Conservation (phyloP, 2,888 invertebrate genomes). For the Margaritifera margaritifera region DNA sequence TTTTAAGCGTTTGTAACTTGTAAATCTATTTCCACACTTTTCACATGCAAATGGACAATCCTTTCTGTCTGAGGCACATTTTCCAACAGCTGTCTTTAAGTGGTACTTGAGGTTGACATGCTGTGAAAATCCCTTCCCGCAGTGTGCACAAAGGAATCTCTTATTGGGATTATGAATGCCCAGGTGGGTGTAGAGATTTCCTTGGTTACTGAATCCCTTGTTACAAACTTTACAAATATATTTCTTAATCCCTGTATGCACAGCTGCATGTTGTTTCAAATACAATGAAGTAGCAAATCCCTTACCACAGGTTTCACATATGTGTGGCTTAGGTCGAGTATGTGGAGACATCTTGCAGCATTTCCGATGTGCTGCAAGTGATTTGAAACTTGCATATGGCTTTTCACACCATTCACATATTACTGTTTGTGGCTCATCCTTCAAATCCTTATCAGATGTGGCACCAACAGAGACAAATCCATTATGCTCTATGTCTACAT, state of each 20-base stretch:
- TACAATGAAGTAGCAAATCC: constrained; percentile 1
- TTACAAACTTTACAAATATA: constrained; percentile 3
- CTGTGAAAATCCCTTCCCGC: constrained; percentile 6
- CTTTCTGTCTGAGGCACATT: neutral
- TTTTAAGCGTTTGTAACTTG: neutral
- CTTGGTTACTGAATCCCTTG: constrained; percentile 5
- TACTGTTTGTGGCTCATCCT: no score
- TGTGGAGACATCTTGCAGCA: no score
- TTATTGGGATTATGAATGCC: constrained; percentile 1
- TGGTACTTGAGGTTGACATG: no score
- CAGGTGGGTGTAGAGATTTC: constrained; percentile 2
- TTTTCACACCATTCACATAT: no score
- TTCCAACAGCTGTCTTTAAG: no score
- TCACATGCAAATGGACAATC: constrained; percentile 4
- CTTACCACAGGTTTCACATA: constrained; percentile 1
- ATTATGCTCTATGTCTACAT: no score
- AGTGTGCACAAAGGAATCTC: constrained; percentile 1
- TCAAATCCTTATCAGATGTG: no score
- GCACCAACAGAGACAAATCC: no score
- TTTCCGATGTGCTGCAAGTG: no score
- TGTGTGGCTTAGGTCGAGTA: constrained; percentile 2
- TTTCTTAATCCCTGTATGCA: constrained; percentile 1
- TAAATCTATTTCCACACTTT: constrained; percentile 3
- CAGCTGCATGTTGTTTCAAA: constrained; percentile 4
- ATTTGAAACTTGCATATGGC: no score